These are phyloP conservation scores for Phoxinus dragarum DNA, from an alignment of 2,797 vertebrate species.

Conservation along the genomic window DNA sequence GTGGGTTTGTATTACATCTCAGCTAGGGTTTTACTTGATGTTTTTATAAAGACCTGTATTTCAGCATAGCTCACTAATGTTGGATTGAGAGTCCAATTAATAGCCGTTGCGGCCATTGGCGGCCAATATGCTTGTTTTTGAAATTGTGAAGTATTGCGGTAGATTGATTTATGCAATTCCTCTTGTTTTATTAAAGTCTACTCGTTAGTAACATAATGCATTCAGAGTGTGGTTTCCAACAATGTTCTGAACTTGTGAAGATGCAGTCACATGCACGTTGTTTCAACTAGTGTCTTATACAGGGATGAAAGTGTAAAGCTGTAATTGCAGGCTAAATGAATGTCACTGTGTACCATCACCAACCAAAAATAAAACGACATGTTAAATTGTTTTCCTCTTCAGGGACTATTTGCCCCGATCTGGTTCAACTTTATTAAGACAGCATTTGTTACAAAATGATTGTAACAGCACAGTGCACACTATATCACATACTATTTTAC, in stretches of 20 bases:
- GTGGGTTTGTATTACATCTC: conserved; percentile 10
- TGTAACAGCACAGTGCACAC: not conserved
- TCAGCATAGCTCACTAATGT: not conserved
- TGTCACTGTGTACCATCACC: conserved; percentile 48
- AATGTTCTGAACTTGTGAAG: not conserved
- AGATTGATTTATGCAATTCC: not conserved
- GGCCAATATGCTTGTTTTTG: not conserved
- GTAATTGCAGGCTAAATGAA: conserved; percentile 56
- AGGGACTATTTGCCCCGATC: conserved; percentile 29
- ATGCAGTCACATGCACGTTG: not conserved
- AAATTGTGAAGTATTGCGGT: not conserved
- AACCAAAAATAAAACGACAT: conserved; percentile 34
- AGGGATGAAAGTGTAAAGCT: conserved; percentile 3
- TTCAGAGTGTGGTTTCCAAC: conserved; percentile 8
- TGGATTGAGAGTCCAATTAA: conserved; percentile 20
- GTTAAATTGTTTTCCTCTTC: conserved; percentile 47
- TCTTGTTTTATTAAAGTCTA: not conserved
- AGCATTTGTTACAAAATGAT: not conserved
- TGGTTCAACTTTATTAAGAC: conserved; percentile 33
- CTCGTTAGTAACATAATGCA: not conserved
- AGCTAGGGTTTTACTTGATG: conserved; percentile 18
- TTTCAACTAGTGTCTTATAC: conserved; percentile 17
- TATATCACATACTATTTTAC: not conserved
- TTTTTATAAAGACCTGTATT: not conserved
- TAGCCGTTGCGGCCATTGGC: not conserved